These are phyloP conservation scores for Volucella inflata DNA, from an alignment of 2,888 invertebrate genomes.

Conservation along the genomic window DNA sequence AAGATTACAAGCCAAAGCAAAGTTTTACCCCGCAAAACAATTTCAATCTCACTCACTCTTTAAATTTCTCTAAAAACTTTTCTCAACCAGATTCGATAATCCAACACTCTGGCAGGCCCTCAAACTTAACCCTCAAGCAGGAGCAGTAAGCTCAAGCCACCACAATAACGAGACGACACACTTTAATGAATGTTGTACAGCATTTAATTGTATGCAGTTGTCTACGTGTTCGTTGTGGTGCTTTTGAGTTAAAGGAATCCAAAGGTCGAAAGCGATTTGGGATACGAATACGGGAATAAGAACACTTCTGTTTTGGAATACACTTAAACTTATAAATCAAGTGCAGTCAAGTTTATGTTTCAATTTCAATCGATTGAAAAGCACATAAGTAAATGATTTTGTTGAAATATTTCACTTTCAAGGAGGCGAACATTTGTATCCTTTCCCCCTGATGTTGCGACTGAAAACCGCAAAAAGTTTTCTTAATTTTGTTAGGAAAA, in stretches of 20 bases:
- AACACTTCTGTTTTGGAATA: too few species aligned
- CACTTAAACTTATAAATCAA: too few species aligned
- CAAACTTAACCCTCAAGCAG: too few species aligned
- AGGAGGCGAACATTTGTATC: neutral
- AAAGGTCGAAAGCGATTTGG: neutral
- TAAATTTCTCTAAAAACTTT: constrained; percentile 3
- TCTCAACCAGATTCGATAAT: constrained; percentile 33
- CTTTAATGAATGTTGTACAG: constrained; percentile 33
- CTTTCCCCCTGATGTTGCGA: too few species aligned
- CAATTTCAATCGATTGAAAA: too few species aligned
- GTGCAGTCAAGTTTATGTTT: too few species aligned
- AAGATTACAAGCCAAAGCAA: neutral
- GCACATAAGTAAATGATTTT: neutral
- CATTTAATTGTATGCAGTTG: constrained; percentile 15
- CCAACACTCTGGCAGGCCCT: neutral
- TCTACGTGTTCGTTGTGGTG: neutral
- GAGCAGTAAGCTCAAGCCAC: too few species aligned
- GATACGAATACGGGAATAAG: too few species aligned
- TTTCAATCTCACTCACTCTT: constrained; percentile 47
- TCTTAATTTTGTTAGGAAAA: too few species aligned
- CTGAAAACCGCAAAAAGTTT: neutral
- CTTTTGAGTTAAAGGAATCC: neutral
- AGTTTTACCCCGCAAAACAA: constrained; percentile 45
- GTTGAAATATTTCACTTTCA: neutral
- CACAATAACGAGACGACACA: constrained; percentile 6